Evolutionary conservation across 53 echinoderm and acorn worm genomes (phyloP), one percentile per base, ranked within the genome.

Genomic region (Temnopleurus reevesii): DNA sequence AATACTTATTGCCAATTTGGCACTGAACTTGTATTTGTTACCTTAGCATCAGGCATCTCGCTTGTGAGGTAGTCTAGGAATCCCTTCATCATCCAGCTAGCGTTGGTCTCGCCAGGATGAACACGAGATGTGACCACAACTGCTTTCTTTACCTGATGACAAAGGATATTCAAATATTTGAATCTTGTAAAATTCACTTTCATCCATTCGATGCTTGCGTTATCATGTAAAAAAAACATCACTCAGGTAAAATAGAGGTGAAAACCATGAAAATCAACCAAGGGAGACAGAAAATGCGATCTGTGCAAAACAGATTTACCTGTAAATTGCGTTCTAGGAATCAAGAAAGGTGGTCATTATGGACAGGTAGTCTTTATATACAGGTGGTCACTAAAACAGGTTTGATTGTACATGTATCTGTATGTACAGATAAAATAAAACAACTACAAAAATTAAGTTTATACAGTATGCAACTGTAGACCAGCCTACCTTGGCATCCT

Each of bases 1-100:
- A n/a, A n/a, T n/a, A n/a, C n/a, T 4, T 55, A 4, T 55, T 21
- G 18, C 55, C 17, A 55, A 55, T 55, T 55, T 19, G 55, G 1
- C 7, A 3, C 12, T 17, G 5, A 49, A 12, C 12, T 15, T 24
- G 29, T 31, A 65, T 65, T n/a, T 41, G 33, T 83, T 92, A 97
- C 97, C 92, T 97, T 94, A 49, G 98, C 98, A 26, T 93, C 90
- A 18, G 93, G 88, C 53, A 94, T 94, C 15, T 93, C 80, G 53
- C 98, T 94, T 8, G 98, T 97, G 92, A 97, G 93, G 92, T 93
- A 97, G 57, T 97, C 98, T 49, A 97, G 83, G 17, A 97, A 81
- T 6, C 98, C 98, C 43, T 94, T 97, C 98, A 97, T 97, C 94
- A 97, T 95, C 98, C 98, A 97, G 89, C 95, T 95, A 12, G 98